phyloP scores from a whole-genome alignment of 2,113 vertebrate genomes.

The Nettapus auritus region DNA sequence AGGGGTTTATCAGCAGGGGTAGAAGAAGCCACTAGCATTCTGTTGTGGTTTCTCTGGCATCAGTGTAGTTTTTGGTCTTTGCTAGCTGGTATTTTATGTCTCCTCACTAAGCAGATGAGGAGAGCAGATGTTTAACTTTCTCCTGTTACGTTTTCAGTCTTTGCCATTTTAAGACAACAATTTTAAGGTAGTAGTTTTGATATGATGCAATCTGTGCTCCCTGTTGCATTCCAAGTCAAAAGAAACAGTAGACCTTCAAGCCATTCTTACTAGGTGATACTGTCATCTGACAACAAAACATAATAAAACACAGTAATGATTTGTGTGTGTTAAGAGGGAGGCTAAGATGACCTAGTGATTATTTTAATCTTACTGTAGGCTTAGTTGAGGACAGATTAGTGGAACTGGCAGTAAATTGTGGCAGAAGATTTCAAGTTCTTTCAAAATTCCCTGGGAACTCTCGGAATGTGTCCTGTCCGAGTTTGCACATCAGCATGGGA shows the following conservation, averaged over 20 bases:
- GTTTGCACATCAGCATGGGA: not conserved
- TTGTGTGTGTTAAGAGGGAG: not conserved
- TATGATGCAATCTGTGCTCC: constrained; percentile 18
- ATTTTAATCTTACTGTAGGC: not conserved
- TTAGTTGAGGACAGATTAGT: not conserved
- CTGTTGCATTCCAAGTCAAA: not conserved
- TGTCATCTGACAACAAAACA: not conserved
- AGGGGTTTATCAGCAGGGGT: not conserved
- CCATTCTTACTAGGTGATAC: not conserved
- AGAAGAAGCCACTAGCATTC: not conserved
- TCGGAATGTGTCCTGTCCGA: fast-evolving
- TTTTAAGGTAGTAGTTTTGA: not conserved
- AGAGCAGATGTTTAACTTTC: not conserved
- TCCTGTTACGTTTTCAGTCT: not conserved
- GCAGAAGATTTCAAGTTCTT: not conserved
- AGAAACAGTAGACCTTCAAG: not conserved
- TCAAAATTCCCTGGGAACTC: not conserved
- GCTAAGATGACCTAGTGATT: not conserved
- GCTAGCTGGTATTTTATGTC: not conserved
- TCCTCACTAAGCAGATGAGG: not conserved
- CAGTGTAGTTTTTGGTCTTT: not conserved
- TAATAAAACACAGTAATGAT: not conserved
- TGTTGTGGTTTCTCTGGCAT: not conserved
- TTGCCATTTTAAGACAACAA: not conserved
- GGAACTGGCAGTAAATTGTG: not conserved